Conservation (phyloP, 2,113 vertebrate genomes). For the Todiramphus chloris region DNA sequence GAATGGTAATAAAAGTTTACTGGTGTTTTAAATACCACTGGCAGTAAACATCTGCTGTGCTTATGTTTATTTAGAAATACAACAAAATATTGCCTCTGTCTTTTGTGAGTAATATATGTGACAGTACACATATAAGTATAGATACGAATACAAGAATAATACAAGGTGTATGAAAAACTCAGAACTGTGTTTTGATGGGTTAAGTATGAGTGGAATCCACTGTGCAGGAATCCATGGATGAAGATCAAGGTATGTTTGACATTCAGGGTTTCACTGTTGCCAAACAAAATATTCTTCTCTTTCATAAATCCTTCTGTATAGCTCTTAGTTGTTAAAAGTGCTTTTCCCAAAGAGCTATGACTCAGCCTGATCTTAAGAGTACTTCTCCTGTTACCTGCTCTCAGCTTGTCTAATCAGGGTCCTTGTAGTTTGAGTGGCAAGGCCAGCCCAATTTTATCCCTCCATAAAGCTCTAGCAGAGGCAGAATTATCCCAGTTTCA, state of each 20-base stretch:
- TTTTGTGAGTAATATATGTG: neutral
- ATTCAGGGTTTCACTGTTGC: neutral
- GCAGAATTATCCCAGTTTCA: neutral
- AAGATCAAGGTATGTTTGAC: neutral
- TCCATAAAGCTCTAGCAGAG: neutral
- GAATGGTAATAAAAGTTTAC: neutral
- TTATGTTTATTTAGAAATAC: neutral
- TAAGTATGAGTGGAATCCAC: neutral
- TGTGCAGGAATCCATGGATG: neutral
- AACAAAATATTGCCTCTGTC: neutral
- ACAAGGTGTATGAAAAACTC: neutral
- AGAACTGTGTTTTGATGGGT: neutral
- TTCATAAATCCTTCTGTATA: neutral
- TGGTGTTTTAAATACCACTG: neutral
- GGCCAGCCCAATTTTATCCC: slow-evolving; percentile 24
- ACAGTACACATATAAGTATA: neutral
- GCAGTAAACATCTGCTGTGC: neutral
- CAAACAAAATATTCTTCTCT: neutral
- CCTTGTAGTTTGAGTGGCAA: slow-evolving; percentile 28
- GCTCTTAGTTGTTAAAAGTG: neutral
- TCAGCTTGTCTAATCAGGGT: slow-evolving; percentile 11
- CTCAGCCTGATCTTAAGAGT: slow-evolving; percentile 26
- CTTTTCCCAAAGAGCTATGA: slow-evolving; percentile 6
- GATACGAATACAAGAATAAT: neutral
- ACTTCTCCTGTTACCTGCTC: slow-evolving; percentile 18